These are phyloP conservation scores for Pangasius krempfi DNA, from an alignment of 2,797 vertebrate species.

Conservation along the genomic window DNA sequence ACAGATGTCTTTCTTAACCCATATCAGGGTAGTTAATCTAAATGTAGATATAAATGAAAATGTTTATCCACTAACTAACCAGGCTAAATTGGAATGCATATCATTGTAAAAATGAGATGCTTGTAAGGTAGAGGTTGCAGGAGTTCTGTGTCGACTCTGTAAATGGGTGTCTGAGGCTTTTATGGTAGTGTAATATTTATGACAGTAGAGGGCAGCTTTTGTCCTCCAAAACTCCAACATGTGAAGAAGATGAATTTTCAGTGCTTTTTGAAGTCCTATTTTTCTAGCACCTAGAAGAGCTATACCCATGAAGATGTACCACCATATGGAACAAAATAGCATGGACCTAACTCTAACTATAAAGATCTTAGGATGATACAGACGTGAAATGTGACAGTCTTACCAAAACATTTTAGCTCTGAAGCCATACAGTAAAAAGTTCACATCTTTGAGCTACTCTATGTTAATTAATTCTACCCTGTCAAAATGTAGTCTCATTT, in stretches of 20 bases:
- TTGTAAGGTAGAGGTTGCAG: not conserved
- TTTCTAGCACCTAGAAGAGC: not conserved
- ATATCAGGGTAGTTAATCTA: not conserved
- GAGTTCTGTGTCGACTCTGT: not conserved
- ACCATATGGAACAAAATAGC: not conserved
- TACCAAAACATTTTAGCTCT: not conserved
- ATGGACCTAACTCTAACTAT: not conserved
- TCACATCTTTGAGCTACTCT: not conserved
- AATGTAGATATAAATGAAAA: not conserved
- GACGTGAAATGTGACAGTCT: not conserved
- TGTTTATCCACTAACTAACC: not conserved
- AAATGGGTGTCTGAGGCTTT: not conserved
- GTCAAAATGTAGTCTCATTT: not conserved
- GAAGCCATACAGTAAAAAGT: not conserved
- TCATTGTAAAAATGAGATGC: not conserved
- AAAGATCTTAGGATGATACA: not conserved
- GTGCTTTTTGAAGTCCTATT: not conserved
- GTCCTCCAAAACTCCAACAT: not conserved
- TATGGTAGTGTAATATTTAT: not conserved
- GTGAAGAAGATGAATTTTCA: not conserved
- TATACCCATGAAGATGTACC: not conserved
- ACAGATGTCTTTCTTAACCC: not conserved
- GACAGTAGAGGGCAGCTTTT: conserved; percentile 60
- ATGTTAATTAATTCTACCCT: not conserved
- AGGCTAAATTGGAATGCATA: not conserved